Percentiles rank a stretch among this genome's conserved stretches.
These are phyloP conservation scores for Eubasilissa splendida DNA, from an alignment of 2,888 invertebrate genomes.

Conservation along the genomic window DNA sequence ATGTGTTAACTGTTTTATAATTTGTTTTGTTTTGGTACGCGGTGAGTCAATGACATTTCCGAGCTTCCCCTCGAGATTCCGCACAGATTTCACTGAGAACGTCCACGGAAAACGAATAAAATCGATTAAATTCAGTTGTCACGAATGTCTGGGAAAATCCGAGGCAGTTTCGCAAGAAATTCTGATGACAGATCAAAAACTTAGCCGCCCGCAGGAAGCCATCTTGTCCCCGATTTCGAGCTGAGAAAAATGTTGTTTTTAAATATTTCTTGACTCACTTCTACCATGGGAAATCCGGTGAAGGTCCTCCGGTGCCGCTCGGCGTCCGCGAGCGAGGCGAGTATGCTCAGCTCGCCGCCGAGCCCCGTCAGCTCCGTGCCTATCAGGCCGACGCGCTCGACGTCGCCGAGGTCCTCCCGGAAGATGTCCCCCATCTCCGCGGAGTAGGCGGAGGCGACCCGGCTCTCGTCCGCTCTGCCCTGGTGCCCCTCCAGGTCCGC, in stretches of 20 bases:
- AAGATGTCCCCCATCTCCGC: neutral
- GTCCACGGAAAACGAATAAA: too few relatives aligned
- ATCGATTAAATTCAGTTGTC: too few relatives aligned
- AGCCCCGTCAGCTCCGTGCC: conserved; percentile 69
- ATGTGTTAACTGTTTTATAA: too few relatives aligned
- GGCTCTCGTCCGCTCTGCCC: neutral
- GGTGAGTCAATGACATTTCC: neutral
- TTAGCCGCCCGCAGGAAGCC: conserved; percentile 19
- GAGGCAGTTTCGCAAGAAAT: neutral
- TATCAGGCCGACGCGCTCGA: conserved; percentile 62
- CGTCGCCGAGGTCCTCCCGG: conserved; percentile 3
- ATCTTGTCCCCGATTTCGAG: conserved; percentile 18
- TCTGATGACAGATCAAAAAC: conserved; percentile 20
- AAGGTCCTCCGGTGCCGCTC: conserved; percentile 66
- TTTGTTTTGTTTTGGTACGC: too few relatives aligned
- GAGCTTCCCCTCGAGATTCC: neutral
- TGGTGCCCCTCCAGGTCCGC: neutral
- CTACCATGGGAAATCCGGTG: conserved; percentile 33
- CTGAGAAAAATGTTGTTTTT: neutral
- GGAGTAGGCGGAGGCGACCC: neutral
- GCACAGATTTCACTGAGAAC: too few relatives aligned
- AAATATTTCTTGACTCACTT: conserved; percentile 21
- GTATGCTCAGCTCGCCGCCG: conserved; percentile 68
- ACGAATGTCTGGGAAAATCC: too few relatives aligned
- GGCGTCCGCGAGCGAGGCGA: conserved; percentile 68